Conservation (phyloP, 2,113 vertebrate species). For the Zosterops pallidus region DNA sequence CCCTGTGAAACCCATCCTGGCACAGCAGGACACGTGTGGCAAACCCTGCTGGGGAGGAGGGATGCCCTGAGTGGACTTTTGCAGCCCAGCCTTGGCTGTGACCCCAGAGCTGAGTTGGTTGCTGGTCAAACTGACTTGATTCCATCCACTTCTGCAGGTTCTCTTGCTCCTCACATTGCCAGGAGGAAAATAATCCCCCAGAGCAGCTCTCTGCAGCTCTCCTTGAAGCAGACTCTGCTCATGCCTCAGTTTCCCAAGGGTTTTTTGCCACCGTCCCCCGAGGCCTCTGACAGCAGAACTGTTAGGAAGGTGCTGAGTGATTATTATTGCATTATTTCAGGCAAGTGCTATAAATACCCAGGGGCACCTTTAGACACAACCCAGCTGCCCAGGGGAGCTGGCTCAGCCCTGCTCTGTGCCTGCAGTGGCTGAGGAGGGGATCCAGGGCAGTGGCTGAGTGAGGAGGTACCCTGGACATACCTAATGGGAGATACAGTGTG, state of each 20-base stretch:
- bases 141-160: background rate
- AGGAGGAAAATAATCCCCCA: background rate
- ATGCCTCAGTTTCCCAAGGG: conserved; percentile 56
- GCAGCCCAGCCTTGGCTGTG: background rate
- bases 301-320: conserved; percentile 58
- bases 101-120: background rate
- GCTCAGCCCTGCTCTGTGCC: background rate
- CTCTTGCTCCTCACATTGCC: background rate
- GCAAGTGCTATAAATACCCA: conserved; percentile 60
- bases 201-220: background rate
- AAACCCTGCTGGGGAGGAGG: background rate
- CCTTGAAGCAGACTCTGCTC: background rate
- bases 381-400: conserved; percentile 30
- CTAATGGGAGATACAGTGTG: rapidly evolving
- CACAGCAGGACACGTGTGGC: rapidly evolving
- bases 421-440: background rate
- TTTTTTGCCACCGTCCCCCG: background rate
- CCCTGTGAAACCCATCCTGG: no score
- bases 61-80: background rate
- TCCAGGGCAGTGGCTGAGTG: rapidly evolving
- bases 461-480: background rate
- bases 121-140: background rate
- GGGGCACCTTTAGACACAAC: conserved; percentile 62
- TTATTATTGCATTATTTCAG: conserved; percentile 54
- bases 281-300: conserved; percentile 14